Base-by-base conservation (phyloP, 2,888 invertebrate species). In the Phasia obesa region DNA sequence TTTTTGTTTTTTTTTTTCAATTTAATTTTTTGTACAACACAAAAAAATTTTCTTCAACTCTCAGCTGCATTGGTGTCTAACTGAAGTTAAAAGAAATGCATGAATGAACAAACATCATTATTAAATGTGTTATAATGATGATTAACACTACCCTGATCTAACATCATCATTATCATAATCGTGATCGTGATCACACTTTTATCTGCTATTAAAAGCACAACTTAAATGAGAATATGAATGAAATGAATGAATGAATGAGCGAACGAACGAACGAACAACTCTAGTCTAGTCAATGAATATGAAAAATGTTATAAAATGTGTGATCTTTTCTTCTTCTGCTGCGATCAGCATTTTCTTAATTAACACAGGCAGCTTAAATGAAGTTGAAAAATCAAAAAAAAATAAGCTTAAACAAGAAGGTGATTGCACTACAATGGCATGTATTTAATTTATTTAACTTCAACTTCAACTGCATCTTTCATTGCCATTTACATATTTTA, bases 381-480 rank as follows among this genome's bases (percentile, higher is more conserved):
- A 53, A 73, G 57, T 38, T 55, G 21, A 23, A 31, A 42, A 38
- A 42, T 9, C 17, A 5, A 19, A 38, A 35, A 2, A 38, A 55
- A 55, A 27, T 55, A 47, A 69, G 60, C 51, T 53, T 57, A 47
- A 21, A 44, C n/a, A 57, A 42, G 38, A 77, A 78, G 77, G 77
- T 82, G 69, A 82, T 74, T 78, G 82, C 73, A 73, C 77, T 64
- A 42, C 73, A 82, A 62, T 82, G 69, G 69, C 53, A 82, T 82
- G 82, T 64, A 19, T 74, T 78, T 78, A 53, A 55, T 65, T 65
- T 81, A n/a, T n/a, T n/a, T 27, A 27, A 27, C 27, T 27, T 27
- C 27, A 49, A 38, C n/a, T 69, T 35, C 35, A 25, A 31, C 60
- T 67, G 2, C 53, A 44, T 25, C 62, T 55, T 49, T 13, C 27